Conservation (phyloP, 1,140 invertebrate species). For the Hesperophylax magnus region DNA sequence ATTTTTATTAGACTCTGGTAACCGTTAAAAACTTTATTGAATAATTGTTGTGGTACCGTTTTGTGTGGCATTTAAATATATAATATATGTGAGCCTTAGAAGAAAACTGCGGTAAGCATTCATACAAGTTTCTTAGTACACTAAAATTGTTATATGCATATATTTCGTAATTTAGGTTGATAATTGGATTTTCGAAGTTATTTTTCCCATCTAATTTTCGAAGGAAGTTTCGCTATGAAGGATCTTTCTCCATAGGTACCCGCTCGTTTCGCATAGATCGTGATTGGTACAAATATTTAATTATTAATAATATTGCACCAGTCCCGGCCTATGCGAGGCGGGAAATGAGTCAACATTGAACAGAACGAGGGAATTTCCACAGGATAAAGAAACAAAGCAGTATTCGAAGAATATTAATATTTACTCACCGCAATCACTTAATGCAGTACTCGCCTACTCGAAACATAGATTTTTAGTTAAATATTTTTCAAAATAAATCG, state of each 20-base stretch:
- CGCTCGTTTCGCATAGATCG: slow-evolving; percentile 5
- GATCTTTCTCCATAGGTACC: not conserved
- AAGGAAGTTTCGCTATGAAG: not conserved
- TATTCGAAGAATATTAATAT: no score
- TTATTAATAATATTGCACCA: slow-evolving; percentile 41
- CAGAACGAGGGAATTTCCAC: not conserved
- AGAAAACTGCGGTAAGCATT: slow-evolving; percentile 32
- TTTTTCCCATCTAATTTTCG: not conserved
- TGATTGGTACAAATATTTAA: slow-evolving; percentile 45
- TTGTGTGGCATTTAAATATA: slow-evolving; percentile 18
- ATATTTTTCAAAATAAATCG: no score
- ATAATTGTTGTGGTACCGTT: slow-evolving; percentile 3
- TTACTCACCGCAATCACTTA: no score
- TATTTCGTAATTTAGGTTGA: no score
- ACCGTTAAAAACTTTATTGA: not conserved
- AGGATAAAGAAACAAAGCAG: no score
- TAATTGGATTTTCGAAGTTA: no score
- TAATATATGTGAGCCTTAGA: slow-evolving; percentile 1
- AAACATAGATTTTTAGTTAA: no score
- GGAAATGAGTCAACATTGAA: slow-evolving; percentile 7
- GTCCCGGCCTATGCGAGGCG: slow-evolving; percentile 49
- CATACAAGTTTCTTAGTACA: not conserved
- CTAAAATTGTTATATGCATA: no score
- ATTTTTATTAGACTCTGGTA: not conserved
- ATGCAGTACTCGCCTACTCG: no score